Evolutionary conservation across 2,113 vertebrate genomes (phyloP), one percentile per base, ranked within the genome.

Genomic region (Myanophis thanlyinensis): DNA sequence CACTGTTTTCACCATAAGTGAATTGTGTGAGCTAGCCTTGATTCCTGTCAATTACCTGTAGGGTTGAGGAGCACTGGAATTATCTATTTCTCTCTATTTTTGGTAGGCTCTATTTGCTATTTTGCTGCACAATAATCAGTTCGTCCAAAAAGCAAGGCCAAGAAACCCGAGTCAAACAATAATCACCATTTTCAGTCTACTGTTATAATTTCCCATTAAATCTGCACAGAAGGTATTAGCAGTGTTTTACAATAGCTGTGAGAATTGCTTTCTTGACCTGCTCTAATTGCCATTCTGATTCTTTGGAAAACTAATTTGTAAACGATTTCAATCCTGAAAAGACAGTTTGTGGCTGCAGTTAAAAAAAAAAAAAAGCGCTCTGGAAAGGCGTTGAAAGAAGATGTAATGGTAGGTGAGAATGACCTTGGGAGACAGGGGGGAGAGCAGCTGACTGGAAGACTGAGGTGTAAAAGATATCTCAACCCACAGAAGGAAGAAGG

Each of bases 241-340:
- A 94, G 93, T 95, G 96, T 98, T 97, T 96, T 98, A 98, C 95
- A 96, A 96, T 95, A 98, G 97, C 97, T 98, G 95, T 95, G 95
- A 97, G 94, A 96, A 92, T 92, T 97, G 86, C 94, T 96, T 91
- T 96, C 96, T 96, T 97, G 94, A 96, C 94, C 95, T 95, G 85
- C 0, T 88, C 48, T 80, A 95, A 93, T 97, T 97, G 94, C 93
- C 94, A 92, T 93, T 95, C 85, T 96, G 97, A 96, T 96, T 98
- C 95, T 97, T 97, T 96, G 94, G 95, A 96, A 90, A 97, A 95
- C 84, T 95, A 96, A 95, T 95, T 96, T 96, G 95, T 94, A 96
- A 97, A 97, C 87, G 93, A 0, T 90, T 85, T 80, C 93, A 93
- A 94, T 95, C 7, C 93, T 95, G 35, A 92, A n/a, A 87, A 90